A percentile compares a stretch with the other conserved stretches of the same genome.
These are phyloP conservation scores for Guaruba guarouba DNA, from an alignment of 2,113 vertebrate genomes.

Conservation along the genomic window DNA sequence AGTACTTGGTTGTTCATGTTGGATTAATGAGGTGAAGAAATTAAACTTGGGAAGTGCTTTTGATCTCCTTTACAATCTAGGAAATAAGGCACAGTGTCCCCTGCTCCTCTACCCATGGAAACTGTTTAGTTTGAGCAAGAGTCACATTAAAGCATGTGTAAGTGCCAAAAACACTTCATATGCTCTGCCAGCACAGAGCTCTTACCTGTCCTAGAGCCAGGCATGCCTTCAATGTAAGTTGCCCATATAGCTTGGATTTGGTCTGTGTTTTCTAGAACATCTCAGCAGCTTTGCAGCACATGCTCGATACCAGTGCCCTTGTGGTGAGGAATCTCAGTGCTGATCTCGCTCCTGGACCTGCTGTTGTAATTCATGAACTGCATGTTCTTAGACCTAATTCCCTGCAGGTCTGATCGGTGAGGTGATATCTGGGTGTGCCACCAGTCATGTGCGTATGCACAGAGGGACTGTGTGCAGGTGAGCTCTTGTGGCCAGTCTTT, in stretches of 20 bases:
- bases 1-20: background rate
- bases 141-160: background rate
- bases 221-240: fast-evolving
- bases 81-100: background rate
- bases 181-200: background rate
- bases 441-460: background rate
- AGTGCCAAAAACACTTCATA: background rate
- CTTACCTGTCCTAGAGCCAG: background rate
- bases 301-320: fast-evolving
- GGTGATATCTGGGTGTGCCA: constrained; percentile 13
- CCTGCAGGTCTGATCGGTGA: background rate
- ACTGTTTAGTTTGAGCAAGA: background rate
- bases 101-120: background rate
- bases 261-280: background rate
- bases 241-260: background rate
- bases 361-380: background rate
- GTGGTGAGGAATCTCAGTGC: background rate
- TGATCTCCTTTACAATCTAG: background rate
- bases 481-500: background rate
- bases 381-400: background rate
- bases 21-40: background rate
- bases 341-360: constrained; percentile 1
- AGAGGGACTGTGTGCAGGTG: background rate
- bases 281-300: background rate
- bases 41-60: constrained; percentile 10